Percentiles rank a stretch among this genome's conserved stretches.
phyloP scores from a whole-genome alignment of 2,113 vertebrate species.

The Sylvilagus bachmani region DNA sequence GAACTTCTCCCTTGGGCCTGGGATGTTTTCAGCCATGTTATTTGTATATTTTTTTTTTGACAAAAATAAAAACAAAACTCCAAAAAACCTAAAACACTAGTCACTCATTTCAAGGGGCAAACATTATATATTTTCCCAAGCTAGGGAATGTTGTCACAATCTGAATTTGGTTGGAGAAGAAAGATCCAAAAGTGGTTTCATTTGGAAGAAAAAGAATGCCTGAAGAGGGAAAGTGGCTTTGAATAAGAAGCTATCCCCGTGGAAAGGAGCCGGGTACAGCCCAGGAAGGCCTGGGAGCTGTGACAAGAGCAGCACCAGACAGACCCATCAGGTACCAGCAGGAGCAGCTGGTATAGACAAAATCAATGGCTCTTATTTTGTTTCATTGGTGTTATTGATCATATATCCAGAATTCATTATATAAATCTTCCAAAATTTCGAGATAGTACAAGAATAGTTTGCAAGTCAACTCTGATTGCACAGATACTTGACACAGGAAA shows the following conservation, averaged over 20 bases:
- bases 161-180: conserved; percentile 13
- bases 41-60: too few species aligned
- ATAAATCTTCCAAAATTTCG: conserved; percentile 82
- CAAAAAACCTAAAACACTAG: neutral
- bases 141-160: conserved; percentile 36
- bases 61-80: too few species aligned
- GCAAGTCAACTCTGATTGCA: conserved; percentile 84
- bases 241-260: neutral
- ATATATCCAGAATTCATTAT: conserved; percentile 70
- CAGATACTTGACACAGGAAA: conserved; percentile 86
- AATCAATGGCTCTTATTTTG: neutral
- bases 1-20: neutral
- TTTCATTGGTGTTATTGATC: conserved; percentile 77
- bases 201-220: conserved; percentile 25
- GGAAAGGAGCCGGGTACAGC: neutral
- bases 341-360: neutral
- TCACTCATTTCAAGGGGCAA: conserved; percentile 15
- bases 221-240: neutral
- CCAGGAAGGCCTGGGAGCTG: too few species aligned
- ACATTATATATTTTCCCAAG: neutral
- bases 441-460: conserved; percentile 80
- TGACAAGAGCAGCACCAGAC: neutral
- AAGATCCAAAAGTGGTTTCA: conserved; percentile 51
- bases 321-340: neutral
- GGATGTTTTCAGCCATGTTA: neutral